Conservation (phyloP, 1,140 invertebrate species). For the Zophobas morio region DNA sequence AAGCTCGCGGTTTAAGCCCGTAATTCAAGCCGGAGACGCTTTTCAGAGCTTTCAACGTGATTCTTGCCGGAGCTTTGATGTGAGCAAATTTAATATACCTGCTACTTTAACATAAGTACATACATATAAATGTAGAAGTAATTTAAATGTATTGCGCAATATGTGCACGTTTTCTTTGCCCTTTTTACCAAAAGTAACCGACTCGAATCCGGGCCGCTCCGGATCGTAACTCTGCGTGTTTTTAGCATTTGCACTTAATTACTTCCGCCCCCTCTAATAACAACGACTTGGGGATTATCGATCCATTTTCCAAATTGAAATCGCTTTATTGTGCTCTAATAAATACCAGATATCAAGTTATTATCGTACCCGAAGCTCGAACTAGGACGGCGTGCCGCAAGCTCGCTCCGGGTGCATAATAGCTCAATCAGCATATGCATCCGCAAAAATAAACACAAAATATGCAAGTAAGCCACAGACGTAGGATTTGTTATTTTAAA, state of each 20-base stretch:
- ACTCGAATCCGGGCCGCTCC: neutral
- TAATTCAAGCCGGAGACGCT: conserved; percentile 58
- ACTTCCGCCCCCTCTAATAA: conserved; percentile 30
- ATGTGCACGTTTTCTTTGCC: neutral
- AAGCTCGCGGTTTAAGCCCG: conserved; percentile 58
- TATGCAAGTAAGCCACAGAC: too few relatives aligned
- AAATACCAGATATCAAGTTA: conserved; percentile 58
- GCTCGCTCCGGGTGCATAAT: conserved; percentile 25
- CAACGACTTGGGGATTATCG: conserved; percentile 54
- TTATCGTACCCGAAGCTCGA: conserved; percentile 54
- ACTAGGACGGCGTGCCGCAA: conserved; percentile 14
- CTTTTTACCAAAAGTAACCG: neutral
- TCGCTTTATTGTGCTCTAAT: conserved; percentile 59
- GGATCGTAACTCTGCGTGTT: conserved; percentile 13
- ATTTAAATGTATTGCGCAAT: conserved; percentile 34
- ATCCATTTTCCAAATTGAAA: conserved; percentile 57
- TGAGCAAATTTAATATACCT: conserved; percentile 60
- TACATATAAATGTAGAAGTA: conserved; percentile 38
- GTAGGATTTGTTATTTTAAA: too few relatives aligned
- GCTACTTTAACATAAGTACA: conserved; percentile 55
- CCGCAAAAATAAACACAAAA: too few relatives aligned
- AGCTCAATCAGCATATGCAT: neutral
- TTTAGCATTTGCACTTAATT: conserved; percentile 48
- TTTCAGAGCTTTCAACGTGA: conserved; percentile 60
- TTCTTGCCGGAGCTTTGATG: conserved; percentile 60